Evolutionary conservation across 2,797 vertebrate genomes (phyloP), one percentile per base, ranked within the genome.

Genomic region (Cossypha polioptera): DNA sequence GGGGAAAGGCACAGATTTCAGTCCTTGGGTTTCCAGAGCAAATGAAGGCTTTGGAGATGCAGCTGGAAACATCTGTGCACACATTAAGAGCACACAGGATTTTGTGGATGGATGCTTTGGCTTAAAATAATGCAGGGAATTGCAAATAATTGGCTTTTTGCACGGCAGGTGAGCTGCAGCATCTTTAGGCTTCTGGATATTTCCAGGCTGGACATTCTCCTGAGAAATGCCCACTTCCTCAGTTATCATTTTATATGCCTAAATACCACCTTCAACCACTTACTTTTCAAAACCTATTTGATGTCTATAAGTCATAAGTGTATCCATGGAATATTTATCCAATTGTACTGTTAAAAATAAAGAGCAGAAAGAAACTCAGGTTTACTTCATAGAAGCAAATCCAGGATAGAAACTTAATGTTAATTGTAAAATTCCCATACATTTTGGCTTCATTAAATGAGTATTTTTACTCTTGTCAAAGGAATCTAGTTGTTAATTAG

Each of bases 41-140:
- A 19, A 4, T 2, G 10, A 43, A 87, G 63, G 24, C 18, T 43
- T 31, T 38, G 75, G 58, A 54, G 63, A 7, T 13, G 53, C 20
- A 75, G 51, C 81, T 88, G 48, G 26, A 72, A 83, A 53, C 42
- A 50, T 73, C 48, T 67, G 29, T 17, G 75, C 61, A 26, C 0
- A 0, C 20, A 4, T 9, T 24, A 10, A 25, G 33, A 62, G 36
- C 20, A 8, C 33, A 13, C 21, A 19, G 58, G 10, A 28, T 11
- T 92, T 45, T 29, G 24, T n/a, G 76, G 21, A 4, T 1, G 1
- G 55, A 17, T 26, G 28, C 33, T 10, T 33, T 18, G 83, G 54
- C 40, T 75, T 63, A 48, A 69, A 85, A 59, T 59, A 59, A 73
- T 7, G 38, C 33, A 17, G 47, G 11, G 26, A 25, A 38, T 65